Conservation (phyloP, 2,113 vertebrate species). For the Chaenocephalus aceratus region DNA sequence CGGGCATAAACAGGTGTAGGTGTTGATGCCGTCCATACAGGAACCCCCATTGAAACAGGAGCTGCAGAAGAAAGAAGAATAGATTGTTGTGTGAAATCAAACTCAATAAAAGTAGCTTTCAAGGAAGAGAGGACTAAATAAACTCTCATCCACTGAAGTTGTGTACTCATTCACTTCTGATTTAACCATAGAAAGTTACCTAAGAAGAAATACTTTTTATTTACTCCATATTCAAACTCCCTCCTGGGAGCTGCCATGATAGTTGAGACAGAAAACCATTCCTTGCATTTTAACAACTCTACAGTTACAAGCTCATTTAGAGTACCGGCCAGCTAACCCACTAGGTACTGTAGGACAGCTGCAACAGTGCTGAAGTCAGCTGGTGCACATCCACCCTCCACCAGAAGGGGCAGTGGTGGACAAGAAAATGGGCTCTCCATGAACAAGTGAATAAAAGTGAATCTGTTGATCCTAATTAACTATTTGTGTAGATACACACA, state of each 20-base stretch:
- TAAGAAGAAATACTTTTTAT: not conserved
- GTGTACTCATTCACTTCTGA: slow-evolving; percentile 4
- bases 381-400: slow-evolving; percentile 28
- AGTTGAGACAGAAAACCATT: not conserved
- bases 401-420: slow-evolving; percentile 76
- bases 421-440: slow-evolving; percentile 41
- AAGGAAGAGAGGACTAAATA: not conserved
- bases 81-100: not conserved
- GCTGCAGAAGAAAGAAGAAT: slow-evolving; percentile 70
- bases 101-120: slow-evolving; percentile 10
- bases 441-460: slow-evolving; percentile 8
- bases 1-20: slow-evolving; percentile 93
- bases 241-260: not conserved
- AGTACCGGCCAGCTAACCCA: not conserved
- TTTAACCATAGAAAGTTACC: slow-evolving; percentile 1
- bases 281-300: not conserved
- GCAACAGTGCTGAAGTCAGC: not conserved
- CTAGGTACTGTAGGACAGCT: not conserved
- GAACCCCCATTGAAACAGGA: slow-evolving; percentile 97
- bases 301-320: not conserved
- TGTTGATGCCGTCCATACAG: slow-evolving; percentile 95
- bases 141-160: slow-evolving; percentile 6
- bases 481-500: not conserved
- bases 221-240: not conserved
- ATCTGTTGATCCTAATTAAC: slow-evolving; percentile 25